Evolutionary conservation across 2,888 invertebrate genomes (phyloP).

Genomic region (Lissonota sp.): DNA sequence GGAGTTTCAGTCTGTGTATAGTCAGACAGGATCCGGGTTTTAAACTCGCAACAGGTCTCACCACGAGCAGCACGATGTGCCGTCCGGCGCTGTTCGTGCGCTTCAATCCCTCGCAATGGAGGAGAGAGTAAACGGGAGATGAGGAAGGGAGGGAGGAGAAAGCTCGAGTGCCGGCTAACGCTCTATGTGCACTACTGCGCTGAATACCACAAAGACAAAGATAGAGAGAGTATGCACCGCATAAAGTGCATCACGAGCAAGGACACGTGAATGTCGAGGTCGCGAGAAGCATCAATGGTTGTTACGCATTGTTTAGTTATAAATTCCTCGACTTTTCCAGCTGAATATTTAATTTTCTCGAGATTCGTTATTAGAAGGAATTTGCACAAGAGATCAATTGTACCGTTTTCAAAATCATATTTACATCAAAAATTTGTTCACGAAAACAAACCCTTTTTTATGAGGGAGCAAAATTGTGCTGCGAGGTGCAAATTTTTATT

Average conservation of each 20-base stretch:
- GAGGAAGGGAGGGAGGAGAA: slow-evolving; percentile 15
- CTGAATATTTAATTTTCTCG: background rate
- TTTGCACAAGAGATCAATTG: background rate
- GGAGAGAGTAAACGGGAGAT: slow-evolving; percentile 27
- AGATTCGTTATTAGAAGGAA: background rate
- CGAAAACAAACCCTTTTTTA: too few species aligned
- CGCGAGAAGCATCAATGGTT: slow-evolving; percentile 3
- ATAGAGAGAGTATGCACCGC: slow-evolving; percentile 11
- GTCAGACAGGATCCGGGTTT: slow-evolving; percentile 80
- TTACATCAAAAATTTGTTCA: background rate
- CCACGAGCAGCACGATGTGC: slow-evolving; percentile 61
- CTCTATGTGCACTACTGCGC: slow-evolving; percentile 55
- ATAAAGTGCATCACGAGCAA: slow-evolving; percentile 58
- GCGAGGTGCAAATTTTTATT: too few species aligned
- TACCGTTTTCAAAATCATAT: background rate
- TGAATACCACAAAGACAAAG: slow-evolving; percentile 32
- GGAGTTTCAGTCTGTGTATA: slow-evolving; percentile 74
- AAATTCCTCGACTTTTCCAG: background rate
- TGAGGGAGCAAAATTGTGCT: too few species aligned
- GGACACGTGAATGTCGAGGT: slow-evolving; percentile 51
- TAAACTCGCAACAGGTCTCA: slow-evolving; percentile 82
- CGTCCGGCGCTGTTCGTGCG: slow-evolving; percentile 63
- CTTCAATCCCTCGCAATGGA: slow-evolving; percentile 64
- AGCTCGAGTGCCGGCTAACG: slow-evolving; percentile 50
- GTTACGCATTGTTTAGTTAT: background rate